phyloP scores from a whole-genome alignment of 1,140 invertebrate genomes.

The Drosophila setifemur region DNA sequence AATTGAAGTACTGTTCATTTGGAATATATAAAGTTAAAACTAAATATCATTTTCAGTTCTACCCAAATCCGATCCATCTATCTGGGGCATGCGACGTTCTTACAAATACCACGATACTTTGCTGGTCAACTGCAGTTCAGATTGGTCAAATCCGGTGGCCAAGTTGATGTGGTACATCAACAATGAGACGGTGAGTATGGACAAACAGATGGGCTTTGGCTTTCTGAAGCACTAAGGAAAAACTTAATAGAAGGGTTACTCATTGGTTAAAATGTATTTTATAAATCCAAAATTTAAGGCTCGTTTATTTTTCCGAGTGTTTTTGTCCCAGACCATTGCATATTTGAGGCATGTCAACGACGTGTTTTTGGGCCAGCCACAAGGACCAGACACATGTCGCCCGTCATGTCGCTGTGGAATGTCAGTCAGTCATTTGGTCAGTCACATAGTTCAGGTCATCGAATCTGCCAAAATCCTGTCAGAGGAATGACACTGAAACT shows the following conservation, averaged over 20 bases:
- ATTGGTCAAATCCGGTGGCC: slow-evolving; percentile 83
- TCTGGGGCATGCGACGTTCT: slow-evolving; percentile 74
- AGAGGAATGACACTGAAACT: slow-evolving; percentile 4
- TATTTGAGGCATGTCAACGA: slow-evolving; percentile 13
- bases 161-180: slow-evolving; percentile 84
- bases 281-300: too few relatives aligned
- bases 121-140: slow-evolving; percentile 83
- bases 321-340: slow-evolving; percentile 2
- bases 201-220: slow-evolving; percentile 22
- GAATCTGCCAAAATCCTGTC: slow-evolving; percentile 36
- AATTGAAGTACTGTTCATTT: too few relatives aligned
- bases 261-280: too few relatives aligned
- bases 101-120: slow-evolving; percentile 83
- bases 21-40: too few relatives aligned
- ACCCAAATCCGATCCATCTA: slow-evolving; percentile 81
- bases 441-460: background rate
- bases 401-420: background rate
- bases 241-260: too few relatives aligned
- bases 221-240: too few relatives aligned
- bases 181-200: slow-evolving; percentile 75
- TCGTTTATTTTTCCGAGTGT: background rate
- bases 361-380: background rate
- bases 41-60: slow-evolving; percentile 82
- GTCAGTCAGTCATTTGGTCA: slow-evolving; percentile 5
- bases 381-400: slow-evolving; percentile 3